Evolutionary conservation across 2,888 invertebrate species (phyloP), one percentile per base, ranked within the genome.

Genomic region (Anthoptus insignis): DNA sequence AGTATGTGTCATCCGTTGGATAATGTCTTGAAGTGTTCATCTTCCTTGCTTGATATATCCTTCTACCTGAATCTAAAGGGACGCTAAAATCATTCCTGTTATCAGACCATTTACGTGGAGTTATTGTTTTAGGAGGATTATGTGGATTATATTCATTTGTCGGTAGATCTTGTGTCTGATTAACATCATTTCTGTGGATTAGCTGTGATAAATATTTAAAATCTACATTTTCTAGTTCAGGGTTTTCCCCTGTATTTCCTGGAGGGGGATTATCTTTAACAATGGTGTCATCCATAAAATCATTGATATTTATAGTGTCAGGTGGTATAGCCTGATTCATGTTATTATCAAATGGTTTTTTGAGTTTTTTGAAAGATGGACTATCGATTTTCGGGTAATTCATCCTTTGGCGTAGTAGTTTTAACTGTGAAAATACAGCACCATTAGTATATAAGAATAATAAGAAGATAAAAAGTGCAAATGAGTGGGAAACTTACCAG

Each of bases 201-300:
- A 91, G 78, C 68, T 92, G 82, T 27, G 89, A 80, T 64, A 92
- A 76, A 70, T 91, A 91, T 73, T 87, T 91, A 61, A 91, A 91
- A 69, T 88, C 83, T 6, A 88, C 85, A 42, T 72, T 72, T 47
- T 86, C 83, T 22, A 52, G 24, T 19, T 52, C 52, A 6, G 57
- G 42, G n/a, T n/a, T n/a, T n/a, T n/a, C n/a, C n/a, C n/a, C n/a
- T 6, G 21, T n/a, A 8, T 78, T 73, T 45, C 73, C 64, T 54
- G 32, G 9, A 47, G 37, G 29, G 8, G 42, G 22, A 13, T 29
- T 39, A 14, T 54, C 39, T 7, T 32, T 57, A 1, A 9, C 29
- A 39, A 39, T 3, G 14, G 14, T n/a, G 22, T 57, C 39, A 3
- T 64, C 56, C 3, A n/a, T 9, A n/a, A 50, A 16, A 39, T 50